A percentile compares a stretch with the other conserved stretches of the same genome.
These are phyloP conservation scores for Drosophila orena DNA, from an alignment of 1,140 invertebrate species.

Conservation along the genomic window DNA sequence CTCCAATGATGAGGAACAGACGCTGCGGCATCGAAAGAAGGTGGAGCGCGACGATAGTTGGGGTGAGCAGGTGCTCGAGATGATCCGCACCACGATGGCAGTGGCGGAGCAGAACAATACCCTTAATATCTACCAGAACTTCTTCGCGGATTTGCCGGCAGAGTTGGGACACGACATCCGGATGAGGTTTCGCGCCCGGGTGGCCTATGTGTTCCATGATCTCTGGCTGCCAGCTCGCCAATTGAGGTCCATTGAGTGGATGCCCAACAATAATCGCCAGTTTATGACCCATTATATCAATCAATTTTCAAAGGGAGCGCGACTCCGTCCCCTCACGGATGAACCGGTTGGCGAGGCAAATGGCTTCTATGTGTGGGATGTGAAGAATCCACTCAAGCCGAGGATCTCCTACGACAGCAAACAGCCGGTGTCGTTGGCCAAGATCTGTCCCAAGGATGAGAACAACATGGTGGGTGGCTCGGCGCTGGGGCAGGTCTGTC, in stretches of 20 bases:
- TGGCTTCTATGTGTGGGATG: conserved; percentile 92
- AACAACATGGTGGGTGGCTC: conserved; percentile 92
- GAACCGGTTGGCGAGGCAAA: conserved; percentile 85
- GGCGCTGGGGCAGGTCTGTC: conserved; percentile 91
- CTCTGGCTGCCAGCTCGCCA: conserved; percentile 86
- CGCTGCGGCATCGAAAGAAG: conserved; percentile 93
- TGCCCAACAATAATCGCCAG: conserved; percentile 90
- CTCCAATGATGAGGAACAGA: conserved; percentile 93
- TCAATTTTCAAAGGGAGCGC: neutral
- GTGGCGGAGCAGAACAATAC: conserved; percentile 95
- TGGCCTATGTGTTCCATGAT: conserved; percentile 70
- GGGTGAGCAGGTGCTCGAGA: conserved; percentile 70
- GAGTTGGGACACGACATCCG: conserved; percentile 56
- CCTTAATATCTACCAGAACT: conserved; percentile 95
- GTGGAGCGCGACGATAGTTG: conserved; percentile 97
- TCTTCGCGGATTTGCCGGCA: conserved; percentile 88
- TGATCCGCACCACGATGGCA: conserved; percentile 53
- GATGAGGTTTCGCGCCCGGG: conserved; percentile 49
- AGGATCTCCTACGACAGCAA: conserved; percentile 88
- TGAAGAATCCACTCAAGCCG: conserved; percentile 93
- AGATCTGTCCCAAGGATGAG: conserved; percentile 94
- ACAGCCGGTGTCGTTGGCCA: conserved; percentile 90
- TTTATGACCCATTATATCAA: conserved; percentile 91
- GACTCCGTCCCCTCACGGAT: conserved; percentile 20
- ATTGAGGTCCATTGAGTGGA: conserved; percentile 93